phyloP scores from a whole-genome alignment of 1,140 invertebrate species.

The Polypedilum pembai region DNA sequence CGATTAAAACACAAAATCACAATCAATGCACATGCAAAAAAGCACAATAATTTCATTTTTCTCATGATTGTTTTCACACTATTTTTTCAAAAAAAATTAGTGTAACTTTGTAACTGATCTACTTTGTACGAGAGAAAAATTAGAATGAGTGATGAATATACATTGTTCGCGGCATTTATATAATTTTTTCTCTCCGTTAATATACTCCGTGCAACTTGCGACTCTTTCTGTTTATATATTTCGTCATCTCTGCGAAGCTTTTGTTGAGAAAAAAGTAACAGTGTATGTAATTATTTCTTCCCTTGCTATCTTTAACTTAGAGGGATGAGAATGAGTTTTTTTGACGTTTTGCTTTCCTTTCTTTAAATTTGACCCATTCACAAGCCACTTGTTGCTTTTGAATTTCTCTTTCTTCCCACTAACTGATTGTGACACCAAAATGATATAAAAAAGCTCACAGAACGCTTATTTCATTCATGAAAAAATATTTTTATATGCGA shows the following conservation, averaged over 20 bases:
- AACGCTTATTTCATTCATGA: not conserved
- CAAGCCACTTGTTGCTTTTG: not conserved
- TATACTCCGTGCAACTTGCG: not conserved
- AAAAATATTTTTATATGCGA: not conserved
- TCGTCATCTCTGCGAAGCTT: not conserved
- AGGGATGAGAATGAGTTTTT: no score
- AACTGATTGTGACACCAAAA: not conserved
- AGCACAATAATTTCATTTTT: not conserved
- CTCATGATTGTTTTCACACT: not conserved
- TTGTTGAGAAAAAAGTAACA: not conserved
- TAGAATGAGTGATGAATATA: not conserved
- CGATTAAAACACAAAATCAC: not conserved
- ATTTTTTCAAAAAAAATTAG: not conserved
- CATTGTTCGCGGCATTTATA: not conserved
- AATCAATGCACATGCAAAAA: not conserved
- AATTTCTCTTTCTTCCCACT: not conserved
- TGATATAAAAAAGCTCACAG: not conserved
- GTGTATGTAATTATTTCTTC: not conserved
- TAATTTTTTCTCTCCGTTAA: not conserved
- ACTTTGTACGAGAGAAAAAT: slow-evolving; percentile 9
- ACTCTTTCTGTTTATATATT: not conserved
- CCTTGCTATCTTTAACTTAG: no score
- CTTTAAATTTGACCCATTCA: not conserved
- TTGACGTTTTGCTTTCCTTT: no score
- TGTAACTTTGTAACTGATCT: not conserved